Evolutionary conservation across 1,140 invertebrate species (phyloP).

Genomic region (Drosophila punjabiensis): DNA sequence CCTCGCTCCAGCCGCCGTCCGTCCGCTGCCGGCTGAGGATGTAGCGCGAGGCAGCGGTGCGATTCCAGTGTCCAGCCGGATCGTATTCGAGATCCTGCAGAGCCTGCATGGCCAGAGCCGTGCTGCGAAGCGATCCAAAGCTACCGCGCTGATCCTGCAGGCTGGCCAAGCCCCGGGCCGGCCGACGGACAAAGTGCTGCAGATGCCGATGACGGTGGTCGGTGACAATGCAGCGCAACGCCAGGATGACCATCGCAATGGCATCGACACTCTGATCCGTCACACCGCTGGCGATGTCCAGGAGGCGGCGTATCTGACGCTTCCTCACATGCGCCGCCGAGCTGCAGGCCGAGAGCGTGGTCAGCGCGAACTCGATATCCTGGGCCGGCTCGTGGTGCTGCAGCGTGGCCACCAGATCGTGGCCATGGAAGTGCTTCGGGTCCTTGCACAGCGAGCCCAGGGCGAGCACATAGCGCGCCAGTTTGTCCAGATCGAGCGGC

Average conservation of each 20-base stretch:
- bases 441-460: conserved; percentile 92
- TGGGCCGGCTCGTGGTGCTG: conserved; percentile 90
- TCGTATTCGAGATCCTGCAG: conserved; percentile 90
- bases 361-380: conserved; percentile 90
- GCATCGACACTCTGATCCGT: conserved; percentile 93
- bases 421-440: conserved; percentile 92
- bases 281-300: conserved; percentile 92
- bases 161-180: conserved; percentile 90
- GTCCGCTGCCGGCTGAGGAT: conserved; percentile 90
- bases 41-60: conserved; percentile 90
- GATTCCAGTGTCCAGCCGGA: conserved; percentile 89
- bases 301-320: conserved; percentile 90
- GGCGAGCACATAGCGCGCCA: conserved; percentile 91
- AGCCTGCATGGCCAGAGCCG: conserved; percentile 92
- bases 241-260: conserved; percentile 93
- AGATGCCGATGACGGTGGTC: conserved; percentile 92
- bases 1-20: conserved; percentile 92
- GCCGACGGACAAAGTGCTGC: conserved; percentile 91
- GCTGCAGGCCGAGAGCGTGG: conserved; percentile 90
- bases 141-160: conserved; percentile 92
- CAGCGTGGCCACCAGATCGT: conserved; percentile 91
- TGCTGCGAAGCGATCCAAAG: conserved; percentile 93
- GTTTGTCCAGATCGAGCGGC: conserved; percentile 89
- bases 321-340: conserved; percentile 93
- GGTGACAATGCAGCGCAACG: conserved; percentile 93